A percentile compares a stretch with the other conserved stretches of the same genome.
phyloP scores from a whole-genome alignment of 2,113 vertebrate genomes.

The Coptodon bakossiorum region DNA sequence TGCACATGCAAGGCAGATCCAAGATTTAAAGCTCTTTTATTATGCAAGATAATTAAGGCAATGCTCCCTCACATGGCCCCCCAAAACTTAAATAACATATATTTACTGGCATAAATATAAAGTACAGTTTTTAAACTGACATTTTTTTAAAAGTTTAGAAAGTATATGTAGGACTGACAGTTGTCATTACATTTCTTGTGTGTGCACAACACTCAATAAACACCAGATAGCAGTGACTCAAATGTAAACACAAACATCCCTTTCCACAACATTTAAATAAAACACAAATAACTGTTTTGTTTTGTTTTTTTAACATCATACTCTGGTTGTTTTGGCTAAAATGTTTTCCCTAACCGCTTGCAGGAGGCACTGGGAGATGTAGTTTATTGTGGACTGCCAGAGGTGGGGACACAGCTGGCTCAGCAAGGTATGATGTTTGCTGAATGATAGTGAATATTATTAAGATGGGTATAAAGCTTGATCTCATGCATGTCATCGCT shows the following conservation, averaged over 20 bases:
- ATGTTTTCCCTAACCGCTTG: not conserved
- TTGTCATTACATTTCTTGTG: not conserved
- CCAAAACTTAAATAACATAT: not conserved
- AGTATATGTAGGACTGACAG: not conserved
- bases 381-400: conserved; percentile 96
- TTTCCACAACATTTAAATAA: not conserved
- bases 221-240: not conserved
- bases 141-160: not conserved
- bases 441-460: not conserved
- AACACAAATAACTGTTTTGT: not conserved
- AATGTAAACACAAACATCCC: not conserved
- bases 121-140: not conserved
- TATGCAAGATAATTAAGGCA: not conserved
- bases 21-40: not conserved
- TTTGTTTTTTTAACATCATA: rapidly evolving
- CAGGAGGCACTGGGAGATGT: conserved; percentile 95
- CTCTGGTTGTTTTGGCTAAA: not conserved
- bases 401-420: conserved; percentile 87
- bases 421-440: conserved; percentile 78
- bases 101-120: not conserved
- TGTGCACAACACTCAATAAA: not conserved
- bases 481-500: not conserved
- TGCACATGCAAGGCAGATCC: not conserved
- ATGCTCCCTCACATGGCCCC: not conserved
- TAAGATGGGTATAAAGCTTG: not conserved